Base-by-base conservation (phyloP, 2,797 vertebrate species). In the Parambassis ranga region DNA sequence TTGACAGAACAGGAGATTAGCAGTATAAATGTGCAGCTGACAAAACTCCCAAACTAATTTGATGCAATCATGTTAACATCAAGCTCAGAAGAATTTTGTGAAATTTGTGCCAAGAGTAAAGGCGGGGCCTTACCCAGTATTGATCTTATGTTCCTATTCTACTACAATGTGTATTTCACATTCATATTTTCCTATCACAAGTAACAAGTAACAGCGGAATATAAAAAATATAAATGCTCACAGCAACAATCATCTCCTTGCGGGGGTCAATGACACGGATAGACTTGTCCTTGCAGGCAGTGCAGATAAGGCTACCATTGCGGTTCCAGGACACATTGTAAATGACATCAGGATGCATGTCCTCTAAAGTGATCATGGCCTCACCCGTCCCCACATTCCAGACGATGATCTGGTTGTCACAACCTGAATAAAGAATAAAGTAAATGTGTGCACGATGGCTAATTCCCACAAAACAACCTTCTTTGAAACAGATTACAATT, bases 381-480 rank as follows among this genome's bases (percentile, higher is more conserved):
- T 98, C 95, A 3, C 95, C 95, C 0, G 95, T 97, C 10, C 95
- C 95, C 90, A 98, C 96, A 0, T 98, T 98, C 97, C 97, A 99
- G 92, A 99, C 94, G 73, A 96, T 91, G 82, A 99, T 77, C 67
- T 91, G 83, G 13, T 98, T 98, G 63, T 99, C 97, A 20, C 96
- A 94, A n/a, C 96, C 97, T 99, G 46, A 11, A 0, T 6, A 53
- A 6, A 65, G 7, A 58, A 37, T 1, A 3, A 46, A 10, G 10
- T 22, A 3, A 43, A 53, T 6, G 15, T 57, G 16, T 77, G 22
- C 37, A 10, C 24, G 15, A 24, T 1, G 28, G 24, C 18, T n/a
- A n/a, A n/a, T n/a, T n/a, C n/a, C n/a, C n/a, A n/a, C n/a, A n/a
- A n/a, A n/a, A n/a, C n/a, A n/a, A n/a, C n/a, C n/a, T n/a, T 46